Base-by-base conservation (phyloP, 2,888 invertebrate genomes). In the Chelonus formosanus region DNA sequence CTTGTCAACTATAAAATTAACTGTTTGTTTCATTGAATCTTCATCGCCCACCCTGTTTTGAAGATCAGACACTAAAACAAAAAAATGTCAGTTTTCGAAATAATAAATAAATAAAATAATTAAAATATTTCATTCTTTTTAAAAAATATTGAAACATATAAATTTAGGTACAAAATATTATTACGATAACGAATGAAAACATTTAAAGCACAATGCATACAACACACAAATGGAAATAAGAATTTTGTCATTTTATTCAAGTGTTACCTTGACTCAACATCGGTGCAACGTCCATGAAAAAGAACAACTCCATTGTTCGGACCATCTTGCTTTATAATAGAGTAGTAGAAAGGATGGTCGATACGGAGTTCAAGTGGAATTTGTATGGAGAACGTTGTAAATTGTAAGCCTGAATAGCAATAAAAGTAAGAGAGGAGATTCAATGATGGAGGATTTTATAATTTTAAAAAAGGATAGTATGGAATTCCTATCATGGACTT, bases 291-390 rank as follows among this genome's bases (percentile, higher is more conserved):
- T 69, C 68, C 69, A 31, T 48, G 43, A 57, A 70, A 73, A 47
- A 72, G 61, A 20, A 47, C 6, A 44, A 67, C 47, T 60, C 67
- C 59, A 31, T 45, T 44, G 44, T 56, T 56, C 35, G 52, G 47
- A 32, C 34, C 56, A 45, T 62, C 54, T 36, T 57, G 58, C 65
- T 54, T 62, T 48, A 65, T 52, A 52, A 76, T 73, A 10, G 45
- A 20, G 66, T 73, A 76, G 65, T 63, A 67, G 64, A 78, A 78
- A 44, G 75, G 75, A 48, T 56, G 74, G 34, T 72, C 58, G 47
- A 74, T 68, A 36, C 4, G 65, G 45, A 62, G 65, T 47, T 45
- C 60, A 59, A 60, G 57, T 56, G 50, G 65, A 32, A 66, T 61
- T 61, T 45, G 63, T n/a, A 55, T 34, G 44, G 66, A 60, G 45